Base-by-base conservation (phyloP, 2,888 invertebrate genomes). In the Gari tellinella region DNA sequence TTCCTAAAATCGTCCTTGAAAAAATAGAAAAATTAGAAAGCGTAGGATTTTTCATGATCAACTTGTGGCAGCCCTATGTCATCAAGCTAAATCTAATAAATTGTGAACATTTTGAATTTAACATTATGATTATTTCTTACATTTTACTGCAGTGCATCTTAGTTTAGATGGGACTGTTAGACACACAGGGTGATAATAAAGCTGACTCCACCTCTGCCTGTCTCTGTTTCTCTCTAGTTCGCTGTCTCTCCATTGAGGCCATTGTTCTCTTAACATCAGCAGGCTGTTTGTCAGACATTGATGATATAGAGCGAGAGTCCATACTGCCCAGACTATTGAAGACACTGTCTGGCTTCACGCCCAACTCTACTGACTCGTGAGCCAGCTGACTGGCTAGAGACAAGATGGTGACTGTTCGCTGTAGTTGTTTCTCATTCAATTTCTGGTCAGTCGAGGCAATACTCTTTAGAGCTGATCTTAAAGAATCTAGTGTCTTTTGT, bases 331-430 rank as follows among this genome's bases (percentile, higher is more conserved):
- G 83, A 26, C 83, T 76, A 12, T 83, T 73, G 68, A 88, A 86
- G 25, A 88, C 58, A 26, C 80, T 80, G 55, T 84, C 80, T 21
- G 87, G 86, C 17, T 83, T 40, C 7, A 86, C 67, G 12, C 86
- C 87, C 12, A 87, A 80, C 37, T 84, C 79, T 2, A 82, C 70
- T 1, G 86, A 83, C 56, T 88, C 88, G 23, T 81, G 72, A 0
- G 86, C 81, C n/a, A 88, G 69, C 79, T 88, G 87, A 46, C 85
- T 84, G 2, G 88, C 88, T 55, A 87, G 72, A 31, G 85, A 82
- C 14, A 86, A 64, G 26, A 89, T 80, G 0, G 87, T 83, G 25
- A 87, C 67, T 8, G 88, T 84, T 14, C 86, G 62, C 38, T 83
- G 80, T 17, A 83, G 72, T 57, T 87, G 85, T 10, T 72, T 67